Conservation (phyloP, 2,888 invertebrate species). For the Drosophila flavopinicola region DNA sequence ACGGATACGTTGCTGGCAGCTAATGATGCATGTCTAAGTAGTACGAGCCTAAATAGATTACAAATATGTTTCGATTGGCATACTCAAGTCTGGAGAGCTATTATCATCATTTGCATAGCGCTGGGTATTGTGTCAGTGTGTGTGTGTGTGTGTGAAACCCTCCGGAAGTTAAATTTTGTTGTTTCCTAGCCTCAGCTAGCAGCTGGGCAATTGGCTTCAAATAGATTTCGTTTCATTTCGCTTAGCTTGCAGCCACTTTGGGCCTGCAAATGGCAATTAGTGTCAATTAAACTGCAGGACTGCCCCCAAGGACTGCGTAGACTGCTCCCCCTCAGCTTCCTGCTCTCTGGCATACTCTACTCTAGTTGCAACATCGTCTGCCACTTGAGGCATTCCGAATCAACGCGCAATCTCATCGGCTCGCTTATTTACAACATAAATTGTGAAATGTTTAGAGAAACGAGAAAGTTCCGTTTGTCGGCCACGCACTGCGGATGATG, state of each 20-base stretch:
- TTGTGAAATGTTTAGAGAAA: conserved; percentile 59
- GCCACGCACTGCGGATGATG: conserved; percentile 42
- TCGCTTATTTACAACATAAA: conserved; percentile 43
- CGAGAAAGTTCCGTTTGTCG: conserved; percentile 50
- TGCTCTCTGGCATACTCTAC: not conserved
- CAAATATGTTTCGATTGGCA: conserved; percentile 59
- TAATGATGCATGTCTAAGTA: conserved; percentile 55
- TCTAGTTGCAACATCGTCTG: conserved; percentile 15
- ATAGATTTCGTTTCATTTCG: conserved; percentile 43
- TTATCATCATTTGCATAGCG: not conserved
- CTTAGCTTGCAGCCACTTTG: conserved; percentile 9
- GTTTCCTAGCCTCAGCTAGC: no score
- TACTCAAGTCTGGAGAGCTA: conserved; percentile 4
- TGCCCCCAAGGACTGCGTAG: not conserved
- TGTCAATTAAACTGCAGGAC: conserved; percentile 55
- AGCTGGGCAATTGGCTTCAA: conserved; percentile 41
- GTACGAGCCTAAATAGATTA: conserved; percentile 64
- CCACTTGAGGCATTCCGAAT: conserved; percentile 40
- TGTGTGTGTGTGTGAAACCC: not conserved
- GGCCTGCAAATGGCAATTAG: conserved; percentile 62
- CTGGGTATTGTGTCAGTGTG: not conserved
- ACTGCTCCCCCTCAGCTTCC: no score
- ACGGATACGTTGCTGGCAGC: conserved; percentile 15
- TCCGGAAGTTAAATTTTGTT: conserved; percentile 53
- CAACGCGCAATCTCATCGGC: conserved; percentile 20